Conservation (phyloP, 1,140 invertebrate species). For the roundworm (Caenorhabditis elegans) region DNA sequence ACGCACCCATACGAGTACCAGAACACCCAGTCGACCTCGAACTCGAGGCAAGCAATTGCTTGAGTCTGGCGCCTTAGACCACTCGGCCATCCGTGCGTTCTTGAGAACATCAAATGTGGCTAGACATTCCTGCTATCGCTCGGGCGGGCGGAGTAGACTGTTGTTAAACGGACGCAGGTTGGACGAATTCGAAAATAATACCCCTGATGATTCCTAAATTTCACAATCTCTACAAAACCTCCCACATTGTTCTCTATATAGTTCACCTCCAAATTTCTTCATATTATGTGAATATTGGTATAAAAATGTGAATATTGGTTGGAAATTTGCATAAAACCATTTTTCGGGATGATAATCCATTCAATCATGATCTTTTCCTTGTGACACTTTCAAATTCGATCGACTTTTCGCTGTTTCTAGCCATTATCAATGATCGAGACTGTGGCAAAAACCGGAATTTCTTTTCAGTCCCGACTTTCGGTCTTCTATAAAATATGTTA, state of each 20-base stretch:
- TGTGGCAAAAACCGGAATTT: background rate
- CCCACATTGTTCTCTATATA: too few species aligned
- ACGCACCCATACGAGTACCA: conserved; percentile 37
- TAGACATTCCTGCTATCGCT: too few species aligned
- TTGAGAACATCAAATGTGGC: background rate
- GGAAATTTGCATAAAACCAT: background rate
- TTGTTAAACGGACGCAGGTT: too few species aligned
- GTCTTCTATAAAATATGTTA: background rate
- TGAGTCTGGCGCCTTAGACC: conserved; percentile 54
- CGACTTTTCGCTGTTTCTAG: background rate
- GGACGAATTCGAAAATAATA: too few species aligned
- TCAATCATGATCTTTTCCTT: background rate
- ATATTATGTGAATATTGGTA: too few species aligned
- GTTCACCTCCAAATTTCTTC: too few species aligned
- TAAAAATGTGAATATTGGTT: too few species aligned
- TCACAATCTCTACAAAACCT: background rate
- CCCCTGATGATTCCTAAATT: background rate
- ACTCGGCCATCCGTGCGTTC: conserved; percentile 51
- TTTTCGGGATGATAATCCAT: background rate
- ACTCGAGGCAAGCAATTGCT: conserved; percentile 24
- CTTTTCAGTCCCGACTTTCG: background rate
- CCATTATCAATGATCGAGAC: background rate
- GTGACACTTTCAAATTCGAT: background rate
- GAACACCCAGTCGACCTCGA: conserved; percentile 8
- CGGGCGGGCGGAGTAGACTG: too few species aligned